phyloP scores from a whole-genome alignment of 2,797 vertebrate genomes.

The Coluber constrictor region DNA sequence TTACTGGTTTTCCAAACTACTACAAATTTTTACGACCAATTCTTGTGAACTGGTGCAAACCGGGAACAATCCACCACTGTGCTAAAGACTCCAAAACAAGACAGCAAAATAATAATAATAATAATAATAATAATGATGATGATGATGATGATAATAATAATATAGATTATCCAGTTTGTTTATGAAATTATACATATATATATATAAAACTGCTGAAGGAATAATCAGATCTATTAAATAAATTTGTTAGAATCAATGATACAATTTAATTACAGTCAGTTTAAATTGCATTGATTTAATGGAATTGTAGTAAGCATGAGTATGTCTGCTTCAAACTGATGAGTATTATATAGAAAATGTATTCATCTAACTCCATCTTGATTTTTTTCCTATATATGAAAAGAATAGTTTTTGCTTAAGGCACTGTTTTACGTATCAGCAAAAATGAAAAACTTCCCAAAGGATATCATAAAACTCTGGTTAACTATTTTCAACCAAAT shows the following conservation, averaged over 20 bases:
- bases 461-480: constrained; percentile 55
- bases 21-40: no score
- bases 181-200: not conserved
- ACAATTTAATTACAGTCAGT: not conserved
- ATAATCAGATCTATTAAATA: not conserved
- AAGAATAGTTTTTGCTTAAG: constrained; percentile 52
- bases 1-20: no score
- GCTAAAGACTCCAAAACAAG: not conserved
- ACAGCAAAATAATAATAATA: not conserved
- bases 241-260: not conserved
- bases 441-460: constrained; percentile 63
- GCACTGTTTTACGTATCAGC: constrained; percentile 66
- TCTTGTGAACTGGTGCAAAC: no score
- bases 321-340: not conserved
- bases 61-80: no score
- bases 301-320: not conserved
- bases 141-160: not conserved
- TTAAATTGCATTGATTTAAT: not conserved
- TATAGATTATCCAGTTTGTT: not conserved
- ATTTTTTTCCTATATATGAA: not conserved
- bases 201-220: not conserved
- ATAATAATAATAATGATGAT: no score
- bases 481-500: constrained; percentile 56
- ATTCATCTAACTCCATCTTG: not conserved
- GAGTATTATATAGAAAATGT: not conserved